These are phyloP conservation scores for Lordiphosa clarofinis DNA, from an alignment of 1,140 invertebrate species.

Conservation along the genomic window DNA sequence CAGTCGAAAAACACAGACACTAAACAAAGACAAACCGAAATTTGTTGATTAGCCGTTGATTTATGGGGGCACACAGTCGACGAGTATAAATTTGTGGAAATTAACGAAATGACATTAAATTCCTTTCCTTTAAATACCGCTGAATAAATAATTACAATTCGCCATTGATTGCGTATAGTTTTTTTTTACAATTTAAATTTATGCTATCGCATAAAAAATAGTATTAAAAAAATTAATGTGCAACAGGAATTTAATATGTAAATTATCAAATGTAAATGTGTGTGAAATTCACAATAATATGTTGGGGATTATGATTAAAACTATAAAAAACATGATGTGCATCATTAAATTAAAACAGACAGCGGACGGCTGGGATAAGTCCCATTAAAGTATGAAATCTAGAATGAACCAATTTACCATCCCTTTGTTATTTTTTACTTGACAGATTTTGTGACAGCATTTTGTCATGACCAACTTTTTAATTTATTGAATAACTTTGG, in stretches of 20 bases:
- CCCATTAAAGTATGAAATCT: neutral
- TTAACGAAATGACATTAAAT: too few species aligned
- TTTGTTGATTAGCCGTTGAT: slow-evolving; percentile 12
- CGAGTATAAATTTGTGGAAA: neutral
- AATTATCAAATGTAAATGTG: slow-evolving; percentile 3
- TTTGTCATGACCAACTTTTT: slow-evolving; percentile 32
- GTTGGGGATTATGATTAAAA: slow-evolving; percentile 6
- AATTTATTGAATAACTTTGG: slow-evolving; percentile 59
- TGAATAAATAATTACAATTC: too few species aligned
- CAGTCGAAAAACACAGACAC: slow-evolving; percentile 12
- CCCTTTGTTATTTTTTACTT: slow-evolving; percentile 5
- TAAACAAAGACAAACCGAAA: neutral
- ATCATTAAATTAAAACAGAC: too few species aligned
- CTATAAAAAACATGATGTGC: too few species aligned
- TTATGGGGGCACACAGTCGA: neutral
- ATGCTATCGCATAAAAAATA: too few species aligned
- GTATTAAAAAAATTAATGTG: slow-evolving; percentile 1
- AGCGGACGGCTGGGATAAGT: too few species aligned
- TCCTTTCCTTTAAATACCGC: too few species aligned
- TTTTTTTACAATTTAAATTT: too few species aligned
- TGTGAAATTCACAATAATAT: slow-evolving; percentile 10
- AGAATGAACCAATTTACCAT: too few species aligned
- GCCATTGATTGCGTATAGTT: too few species aligned
- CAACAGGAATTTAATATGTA: slow-evolving; percentile 8
- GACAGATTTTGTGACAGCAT: slow-evolving; percentile 41